Base-by-base conservation (phyloP, 2,888 invertebrate species). In the Synanthedon formicaeformis region DNA sequence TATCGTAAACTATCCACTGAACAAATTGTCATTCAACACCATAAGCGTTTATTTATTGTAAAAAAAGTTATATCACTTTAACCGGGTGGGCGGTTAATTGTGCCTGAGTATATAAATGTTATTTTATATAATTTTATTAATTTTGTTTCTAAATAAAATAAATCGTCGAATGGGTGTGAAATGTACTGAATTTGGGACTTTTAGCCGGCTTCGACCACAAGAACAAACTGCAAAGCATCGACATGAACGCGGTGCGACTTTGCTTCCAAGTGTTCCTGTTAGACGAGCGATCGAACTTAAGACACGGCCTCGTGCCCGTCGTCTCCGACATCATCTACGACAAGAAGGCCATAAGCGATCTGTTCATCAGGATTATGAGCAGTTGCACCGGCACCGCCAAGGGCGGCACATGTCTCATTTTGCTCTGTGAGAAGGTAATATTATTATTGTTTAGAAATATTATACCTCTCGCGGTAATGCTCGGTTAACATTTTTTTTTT, bases 331-430 rank as follows among this genome's bases (percentile, higher is more conserved):
- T 96, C 34, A 97, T 98, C 66, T 97, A 92, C 81, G 98, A 98
- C 81, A 98, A 97, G 90, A 98, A 98, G 85, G 96, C 98, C 45
- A 95, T 96, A 92, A 95, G 94, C 60, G 98, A 98, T 82, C 89
- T 98, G 65, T 91, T 93, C 53, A 98, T 98, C 60, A 94, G 94
- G 75, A 93, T 96, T 67, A 86, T 98, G 62, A 96, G 96, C 74
- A 93, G 95, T 76, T 95, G 94, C 73, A 92, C 95, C 50, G 95
- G 95, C 48, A 90, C 93, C 41, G 95, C 94, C 0, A 90, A 91
- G 55, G 98, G 98, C 13, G 95, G 96, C 40, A 92, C 93, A 62
- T 95, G 97, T 71, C 93, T 98, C 64, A 96, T 98, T 60, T 86
- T 98, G 59, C 90, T 98, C n/a, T 98, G 97, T 78, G 98, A 98